Percentiles rank a stretch among this genome's conserved stretches.
phyloP scores from a whole-genome alignment of 2,113 vertebrate species.

The Silurus glanis region DNA sequence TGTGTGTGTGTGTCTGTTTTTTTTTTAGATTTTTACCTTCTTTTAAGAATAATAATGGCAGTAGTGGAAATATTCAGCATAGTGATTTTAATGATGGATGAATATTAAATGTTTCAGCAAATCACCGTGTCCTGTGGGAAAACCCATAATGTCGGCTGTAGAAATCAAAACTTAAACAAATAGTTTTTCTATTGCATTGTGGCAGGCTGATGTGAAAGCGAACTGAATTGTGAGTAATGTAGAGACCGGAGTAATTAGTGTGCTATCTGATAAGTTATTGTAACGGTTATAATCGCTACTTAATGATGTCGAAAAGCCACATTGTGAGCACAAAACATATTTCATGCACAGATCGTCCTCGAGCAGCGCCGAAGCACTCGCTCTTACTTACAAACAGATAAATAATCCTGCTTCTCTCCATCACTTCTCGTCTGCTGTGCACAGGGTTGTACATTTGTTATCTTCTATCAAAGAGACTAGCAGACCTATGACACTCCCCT shows the following conservation, averaged over 20 bases:
- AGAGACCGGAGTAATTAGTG: background rate
- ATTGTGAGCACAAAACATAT: background rate
- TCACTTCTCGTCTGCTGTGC: background rate
- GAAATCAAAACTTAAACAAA: background rate
- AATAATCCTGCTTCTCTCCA: conserved; percentile 13
- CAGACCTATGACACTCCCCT: conserved; percentile 18
- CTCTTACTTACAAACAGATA: conserved; percentile 4
- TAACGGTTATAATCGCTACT: conserved; percentile 11
- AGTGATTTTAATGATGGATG: background rate
- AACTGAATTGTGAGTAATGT: background rate
- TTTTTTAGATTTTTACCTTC: no score
- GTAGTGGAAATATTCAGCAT: no score
- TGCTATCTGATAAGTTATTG: background rate
- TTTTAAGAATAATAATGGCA: no score
- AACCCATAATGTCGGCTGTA: background rate
- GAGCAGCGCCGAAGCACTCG: background rate
- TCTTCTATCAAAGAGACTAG: conserved; percentile 21
- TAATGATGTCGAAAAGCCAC: background rate
- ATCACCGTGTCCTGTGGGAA: background rate
- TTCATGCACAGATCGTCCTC: background rate
- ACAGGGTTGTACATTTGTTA: conserved; percentile 26
- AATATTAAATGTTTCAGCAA: background rate
- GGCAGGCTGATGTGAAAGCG: background rate
- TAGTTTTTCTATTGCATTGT: background rate
- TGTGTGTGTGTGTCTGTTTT: no score